Percentiles rank a stretch among this genome's conserved stretches.
Conservation (phyloP, 2,113 vertebrate species). For the Arothron firmamentum region DNA sequence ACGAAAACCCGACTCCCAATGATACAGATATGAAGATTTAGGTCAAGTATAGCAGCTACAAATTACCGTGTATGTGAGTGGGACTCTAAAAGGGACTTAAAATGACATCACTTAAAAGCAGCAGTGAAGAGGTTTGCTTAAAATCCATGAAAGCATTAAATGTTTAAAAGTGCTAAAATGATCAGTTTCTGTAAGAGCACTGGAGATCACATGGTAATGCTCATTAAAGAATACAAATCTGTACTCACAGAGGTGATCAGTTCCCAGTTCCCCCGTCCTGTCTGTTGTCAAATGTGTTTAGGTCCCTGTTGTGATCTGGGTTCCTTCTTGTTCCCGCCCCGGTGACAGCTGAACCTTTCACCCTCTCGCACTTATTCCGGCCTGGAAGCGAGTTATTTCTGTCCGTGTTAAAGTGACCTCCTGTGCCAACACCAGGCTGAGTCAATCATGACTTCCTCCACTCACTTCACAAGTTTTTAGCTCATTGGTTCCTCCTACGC, state of each 20-base stretch:
- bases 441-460: conserved; percentile 57
- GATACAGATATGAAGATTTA: conserved; percentile 45
- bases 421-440: conserved; percentile 49
- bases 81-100: conserved; percentile 11
- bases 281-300: background rate
- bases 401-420: conserved; percentile 32
- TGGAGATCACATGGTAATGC: no score
- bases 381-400: conserved; percentile 62
- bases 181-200: no score
- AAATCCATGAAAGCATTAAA: no score
- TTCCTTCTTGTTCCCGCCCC: conserved; percentile 37
- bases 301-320: conserved; percentile 7
- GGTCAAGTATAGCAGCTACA: conserved; percentile 6
- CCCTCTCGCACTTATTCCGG: conserved; percentile 48
- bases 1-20: conserved; percentile 54
- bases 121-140: background rate
- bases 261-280: conserved; percentile 1
- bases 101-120: conserved; percentile 12
- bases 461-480: conserved; percentile 22
- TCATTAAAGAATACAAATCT: conserved; percentile 15
- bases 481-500: background rate
- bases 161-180: no score
- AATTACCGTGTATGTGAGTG: conserved; percentile 21
- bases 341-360: conserved; percentile 71
- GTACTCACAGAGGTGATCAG: conserved; percentile 54